Conservation (phyloP, 2,888 invertebrate genomes). For the Scelioninae gen. 1 region DNA sequence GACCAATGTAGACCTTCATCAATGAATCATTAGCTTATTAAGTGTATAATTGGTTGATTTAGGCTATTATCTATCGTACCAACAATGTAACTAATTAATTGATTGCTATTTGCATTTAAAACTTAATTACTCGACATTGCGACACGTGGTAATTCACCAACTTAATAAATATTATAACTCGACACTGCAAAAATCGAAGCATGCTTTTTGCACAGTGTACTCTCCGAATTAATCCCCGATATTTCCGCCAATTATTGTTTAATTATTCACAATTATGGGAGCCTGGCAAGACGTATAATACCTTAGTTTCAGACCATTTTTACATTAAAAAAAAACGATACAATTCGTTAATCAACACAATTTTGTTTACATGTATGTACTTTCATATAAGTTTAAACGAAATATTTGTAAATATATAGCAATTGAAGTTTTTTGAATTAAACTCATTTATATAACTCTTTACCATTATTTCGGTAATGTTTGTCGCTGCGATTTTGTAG, state of each 20-base stretch:
- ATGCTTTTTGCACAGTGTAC: conserved; percentile 20
- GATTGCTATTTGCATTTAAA: conserved; percentile 66
- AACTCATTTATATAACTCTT: no score
- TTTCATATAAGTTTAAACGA: no score
- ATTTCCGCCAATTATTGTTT: conserved; percentile 49
- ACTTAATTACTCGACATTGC: conserved; percentile 53
- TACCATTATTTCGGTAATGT: no score
- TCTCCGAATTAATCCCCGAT: conserved; percentile 32
- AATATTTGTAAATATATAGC: no score
- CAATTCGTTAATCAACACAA: no score
- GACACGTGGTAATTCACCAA: conserved; percentile 38
- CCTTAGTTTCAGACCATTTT: conserved; percentile 13
- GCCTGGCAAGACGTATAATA: conserved; percentile 12
- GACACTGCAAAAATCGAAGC: conserved; percentile 31
- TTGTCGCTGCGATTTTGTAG: no score
- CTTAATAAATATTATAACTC: conserved; percentile 51
- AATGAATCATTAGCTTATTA: conserved; percentile 67
- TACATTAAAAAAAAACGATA: conserved; percentile 10
- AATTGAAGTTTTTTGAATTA: no score
- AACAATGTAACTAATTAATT: conserved; percentile 67
- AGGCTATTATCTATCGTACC: conserved; percentile 58
- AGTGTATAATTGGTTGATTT: conserved; percentile 65
- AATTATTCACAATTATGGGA: conserved; percentile 49
- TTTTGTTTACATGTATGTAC: no score
- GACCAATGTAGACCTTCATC: conserved; percentile 41